Conservation (phyloP, 2,888 invertebrate genomes). For the Julus scandinavius region DNA sequence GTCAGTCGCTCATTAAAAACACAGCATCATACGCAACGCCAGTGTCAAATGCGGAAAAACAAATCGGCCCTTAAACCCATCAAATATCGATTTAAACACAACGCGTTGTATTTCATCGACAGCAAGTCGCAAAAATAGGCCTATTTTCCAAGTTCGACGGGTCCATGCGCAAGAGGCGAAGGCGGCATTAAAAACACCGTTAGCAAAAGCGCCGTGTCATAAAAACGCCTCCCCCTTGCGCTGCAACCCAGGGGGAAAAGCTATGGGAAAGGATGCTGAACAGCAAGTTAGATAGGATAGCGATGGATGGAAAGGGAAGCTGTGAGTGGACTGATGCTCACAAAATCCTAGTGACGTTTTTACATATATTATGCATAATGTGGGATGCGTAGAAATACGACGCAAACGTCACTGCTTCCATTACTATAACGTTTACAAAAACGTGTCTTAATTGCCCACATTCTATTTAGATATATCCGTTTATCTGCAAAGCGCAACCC, state of each 20-base stretch:
- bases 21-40: too few species aligned
- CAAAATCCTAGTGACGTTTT: conserved; percentile 24
- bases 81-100: neutral
- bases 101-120: neutral
- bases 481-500: neutral
- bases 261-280: conserved; percentile 13
- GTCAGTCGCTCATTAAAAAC: too few species aligned
- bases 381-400: conserved; percentile 22
- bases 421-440: neutral
- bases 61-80: neutral
- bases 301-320: neutral
- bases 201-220: conserved; percentile 14
- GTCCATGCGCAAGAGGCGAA: conserved; percentile 11
- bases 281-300: neutral
- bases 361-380: conserved; percentile 42
- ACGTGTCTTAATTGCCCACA: neutral
- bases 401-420: neutral
- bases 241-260: neutral
- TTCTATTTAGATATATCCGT: neutral
- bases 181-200: conserved; percentile 1
- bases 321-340: conserved; percentile 21
- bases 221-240: neutral
- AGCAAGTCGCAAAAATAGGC: neutral
- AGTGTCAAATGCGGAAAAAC: too few species aligned
- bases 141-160: neutral